A percentile compares a stretch with the other conserved stretches of the same genome.
phyloP scores from a whole-genome alignment of 2,113 vertebrate species.

The Psephotus haematonotus region DNA sequence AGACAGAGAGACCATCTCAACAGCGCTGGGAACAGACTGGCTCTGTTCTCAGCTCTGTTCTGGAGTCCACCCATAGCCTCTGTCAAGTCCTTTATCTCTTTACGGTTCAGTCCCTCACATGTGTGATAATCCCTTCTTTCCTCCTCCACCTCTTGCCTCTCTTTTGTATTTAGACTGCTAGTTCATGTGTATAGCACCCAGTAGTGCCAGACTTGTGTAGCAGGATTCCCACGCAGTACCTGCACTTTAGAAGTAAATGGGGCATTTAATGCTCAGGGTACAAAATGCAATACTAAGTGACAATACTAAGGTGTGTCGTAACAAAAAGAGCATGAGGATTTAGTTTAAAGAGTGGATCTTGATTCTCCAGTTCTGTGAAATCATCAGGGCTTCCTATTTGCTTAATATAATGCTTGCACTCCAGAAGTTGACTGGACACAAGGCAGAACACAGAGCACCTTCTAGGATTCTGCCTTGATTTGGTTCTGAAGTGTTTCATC shows the following conservation, averaged over 20 bases:
- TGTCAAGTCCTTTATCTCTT: neutral
- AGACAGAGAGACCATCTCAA: neutral
- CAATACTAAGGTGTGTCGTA: neutral
- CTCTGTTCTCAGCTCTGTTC: neutral
- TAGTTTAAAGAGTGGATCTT: neutral
- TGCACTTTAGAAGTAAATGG: neutral
- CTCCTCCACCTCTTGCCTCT: neutral
- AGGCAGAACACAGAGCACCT: neutral
- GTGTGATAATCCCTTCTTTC: neutral
- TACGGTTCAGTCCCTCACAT: neutral
- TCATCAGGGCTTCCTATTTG: neutral
- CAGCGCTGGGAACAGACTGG: neutral
- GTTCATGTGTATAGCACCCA: neutral
- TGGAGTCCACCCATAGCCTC: neutral
- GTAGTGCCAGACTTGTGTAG: neutral
- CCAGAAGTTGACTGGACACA: neutral
- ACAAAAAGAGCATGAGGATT: neutral
- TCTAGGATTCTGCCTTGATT: neutral
- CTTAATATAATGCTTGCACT: neutral
- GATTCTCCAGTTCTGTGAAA: neutral
- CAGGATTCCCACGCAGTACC: neutral
- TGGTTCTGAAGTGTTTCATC: neutral
- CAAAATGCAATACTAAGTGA: neutral
- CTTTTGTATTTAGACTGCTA: neutral
- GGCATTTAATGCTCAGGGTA: neutral